Evolutionary conservation across 2,797 vertebrate genomes (phyloP).

Genomic region (Synaphobranchus kaupii): DNA sequence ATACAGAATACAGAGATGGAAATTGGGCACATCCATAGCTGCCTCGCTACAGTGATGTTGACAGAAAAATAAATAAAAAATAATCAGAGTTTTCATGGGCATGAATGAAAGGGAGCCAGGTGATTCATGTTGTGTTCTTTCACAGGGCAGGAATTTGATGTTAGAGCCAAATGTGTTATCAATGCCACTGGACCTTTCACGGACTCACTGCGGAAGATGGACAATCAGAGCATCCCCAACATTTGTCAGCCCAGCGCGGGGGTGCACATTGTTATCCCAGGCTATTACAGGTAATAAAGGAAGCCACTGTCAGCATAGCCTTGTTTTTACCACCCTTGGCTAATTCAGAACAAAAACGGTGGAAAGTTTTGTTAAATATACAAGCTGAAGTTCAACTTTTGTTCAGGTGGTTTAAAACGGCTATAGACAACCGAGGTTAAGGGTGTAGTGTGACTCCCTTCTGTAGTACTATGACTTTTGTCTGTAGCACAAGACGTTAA

Average conservation of each 20-base stretch:
- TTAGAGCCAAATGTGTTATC: slow-evolving; percentile 95
- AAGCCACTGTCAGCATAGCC: background rate
- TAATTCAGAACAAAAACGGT: background rate
- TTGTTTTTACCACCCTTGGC: background rate
- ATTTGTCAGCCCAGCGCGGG: slow-evolving; percentile 97
- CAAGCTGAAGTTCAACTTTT: background rate
- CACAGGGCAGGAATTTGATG: slow-evolving; percentile 89
- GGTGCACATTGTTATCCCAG: slow-evolving; percentile 96
- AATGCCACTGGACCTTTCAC: slow-evolving; percentile 98
- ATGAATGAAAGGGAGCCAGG: slow-evolving; percentile 75
- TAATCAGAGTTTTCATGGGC: slow-evolving; percentile 66
- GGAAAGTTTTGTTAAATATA: background rate
- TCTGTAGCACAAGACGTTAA: background rate
- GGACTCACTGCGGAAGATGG: slow-evolving; percentile 93
- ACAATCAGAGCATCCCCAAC: slow-evolving; percentile 75
- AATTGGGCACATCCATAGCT: slow-evolving; percentile 74
- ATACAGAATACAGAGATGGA: slow-evolving; percentile 4
- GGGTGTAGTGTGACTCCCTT: background rate
- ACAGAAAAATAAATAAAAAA: slow-evolving; percentile 78
- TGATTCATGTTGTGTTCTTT: slow-evolving; percentile 80
- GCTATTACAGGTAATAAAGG: slow-evolving; percentile 88
- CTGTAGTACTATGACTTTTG: background rate
- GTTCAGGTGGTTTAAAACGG: background rate
- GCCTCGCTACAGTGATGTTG: slow-evolving; percentile 76
- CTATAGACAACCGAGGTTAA: background rate